Evolutionary conservation across 2,888 invertebrate species (phyloP), one percentile per base, ranked within the genome.

Genomic region (Drosophila mimetica): DNA sequence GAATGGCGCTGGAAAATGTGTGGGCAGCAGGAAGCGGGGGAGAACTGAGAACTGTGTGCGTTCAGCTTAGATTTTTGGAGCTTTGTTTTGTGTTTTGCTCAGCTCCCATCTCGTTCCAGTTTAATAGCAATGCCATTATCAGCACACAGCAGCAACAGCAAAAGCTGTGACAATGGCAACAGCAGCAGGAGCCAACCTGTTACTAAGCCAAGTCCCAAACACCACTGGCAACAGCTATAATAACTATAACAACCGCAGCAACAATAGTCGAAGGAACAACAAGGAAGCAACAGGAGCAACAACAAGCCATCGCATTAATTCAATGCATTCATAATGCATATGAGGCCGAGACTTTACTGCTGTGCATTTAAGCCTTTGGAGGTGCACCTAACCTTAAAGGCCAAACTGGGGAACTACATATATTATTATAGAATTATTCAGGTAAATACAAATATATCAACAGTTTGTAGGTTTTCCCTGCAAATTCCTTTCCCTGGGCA

Each of bases 51-150:
- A 51, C 42, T 32, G 7, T 42, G 20, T 53, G 41, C 28, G 13
- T 25, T 25, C 32, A 22, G 30, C 14, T 42, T 13, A 37, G 46
- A 61, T 46, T 61, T 60, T 37, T 16, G 14, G 30, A 16, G 6
- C 11, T 2, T 8, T 22, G 37, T 46, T 61, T 14, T 16, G 36
- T 5, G 22, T n/a, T 42, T 58, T 57, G 14, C 20, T 13, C 8
- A 20, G 42, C 18, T 25, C 14, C 16, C n/a, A 11, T 28, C 13
- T 36, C 13, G 44, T 18, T 36, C 6, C 47, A 42, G 47, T 61
- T 69, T 66, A 71, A 64, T 81, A 59, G 53, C 70, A 64, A 20
- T 53, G 34, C 60, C 58, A 85, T 74, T 87, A 74, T 69, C 76
- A 78, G 46, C 52, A 69, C 20, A 41, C 18, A 66, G 9, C 37